Evolutionary conservation across 2,113 vertebrate genomes (phyloP).

Genomic region (Ibidorhyncha struthersii): DNA sequence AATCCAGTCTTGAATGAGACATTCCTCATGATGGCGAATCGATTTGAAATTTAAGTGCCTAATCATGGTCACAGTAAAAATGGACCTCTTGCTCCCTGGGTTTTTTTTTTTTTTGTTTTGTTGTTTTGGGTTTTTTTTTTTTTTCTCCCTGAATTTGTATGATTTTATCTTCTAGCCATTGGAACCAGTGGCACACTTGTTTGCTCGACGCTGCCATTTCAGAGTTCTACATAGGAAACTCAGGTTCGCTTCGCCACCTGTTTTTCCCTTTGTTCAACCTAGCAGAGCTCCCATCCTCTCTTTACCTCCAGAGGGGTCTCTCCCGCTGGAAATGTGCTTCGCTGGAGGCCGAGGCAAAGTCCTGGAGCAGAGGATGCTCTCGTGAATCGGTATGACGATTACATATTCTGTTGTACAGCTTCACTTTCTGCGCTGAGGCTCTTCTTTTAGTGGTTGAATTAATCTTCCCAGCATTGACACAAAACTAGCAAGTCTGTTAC

Average conservation of each 20-base stretch:
- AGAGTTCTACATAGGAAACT: background rate
- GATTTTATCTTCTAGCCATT: background rate
- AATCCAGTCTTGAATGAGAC: background rate
- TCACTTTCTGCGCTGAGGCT: background rate
- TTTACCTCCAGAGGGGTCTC: background rate
- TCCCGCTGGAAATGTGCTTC: background rate
- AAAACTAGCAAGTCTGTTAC: background rate
- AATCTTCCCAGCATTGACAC: background rate
- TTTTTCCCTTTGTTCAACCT: background rate
- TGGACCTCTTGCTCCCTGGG: background rate
- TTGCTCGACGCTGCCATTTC: background rate
- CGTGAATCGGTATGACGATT: background rate
- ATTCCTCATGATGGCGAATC: background rate
- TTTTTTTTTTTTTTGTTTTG: too few relatives aligned
- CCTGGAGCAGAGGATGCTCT: background rate
- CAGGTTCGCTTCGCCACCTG: background rate
- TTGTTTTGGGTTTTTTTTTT: rapidly evolving
- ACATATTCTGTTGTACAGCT: background rate
- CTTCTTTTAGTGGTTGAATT: background rate
- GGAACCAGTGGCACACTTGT: background rate
- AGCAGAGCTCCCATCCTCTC: too few relatives aligned
- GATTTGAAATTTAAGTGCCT: background rate
- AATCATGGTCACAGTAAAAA: background rate
- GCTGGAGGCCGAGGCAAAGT: background rate
- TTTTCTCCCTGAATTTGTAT: background rate